Conservation (phyloP, 2,113 vertebrate species). For the Carassius auratus region DNA sequence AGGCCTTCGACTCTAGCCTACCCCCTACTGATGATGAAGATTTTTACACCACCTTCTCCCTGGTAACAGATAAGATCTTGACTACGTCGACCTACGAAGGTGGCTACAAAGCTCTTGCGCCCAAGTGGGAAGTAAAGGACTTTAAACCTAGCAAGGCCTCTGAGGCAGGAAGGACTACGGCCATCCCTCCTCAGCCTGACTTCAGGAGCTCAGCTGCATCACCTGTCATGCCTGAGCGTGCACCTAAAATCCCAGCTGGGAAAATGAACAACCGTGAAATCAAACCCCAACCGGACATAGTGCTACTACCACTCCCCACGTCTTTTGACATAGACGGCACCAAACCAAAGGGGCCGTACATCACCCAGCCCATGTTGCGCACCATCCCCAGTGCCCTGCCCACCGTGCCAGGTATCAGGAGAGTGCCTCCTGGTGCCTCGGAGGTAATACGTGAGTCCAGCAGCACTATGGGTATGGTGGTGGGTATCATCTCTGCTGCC, state of each 20-base stretch:
- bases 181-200: conserved; percentile 92
- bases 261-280: conserved; percentile 99
- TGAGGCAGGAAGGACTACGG: conserved; percentile 96
- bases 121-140: conserved; percentile 99
- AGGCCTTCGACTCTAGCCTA: conserved; percentile 99
- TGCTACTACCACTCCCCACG: conserved; percentile 96
- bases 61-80: conserved; percentile 99
- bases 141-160: conserved; percentile 99
- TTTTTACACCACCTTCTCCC: conserved; percentile 99
- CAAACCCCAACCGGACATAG: conserved; percentile 95
- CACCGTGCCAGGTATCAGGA: conserved; percentile 91
- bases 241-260: conserved; percentile 97
- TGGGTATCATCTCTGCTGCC: conserved; percentile 96
- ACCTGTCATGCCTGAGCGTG: conserved; percentile 88
- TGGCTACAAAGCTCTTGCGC: conserved; percentile 98
- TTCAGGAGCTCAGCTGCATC: conserved; percentile 84
- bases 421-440: conserved; percentile 89
- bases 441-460: conserved; percentile 98
- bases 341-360: conserved; percentile 93
- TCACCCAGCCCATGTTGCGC: conserved; percentile 99
- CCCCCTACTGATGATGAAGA: conserved; percentile 99
- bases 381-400: conserved; percentile 95
- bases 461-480: conserved; percentile 99
- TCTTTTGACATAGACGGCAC: conserved; percentile 96
- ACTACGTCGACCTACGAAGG: conserved; percentile 99